phyloP scores from a whole-genome alignment of 2,113 vertebrate genomes.

The Hydrochoerus hydrochaeris region DNA sequence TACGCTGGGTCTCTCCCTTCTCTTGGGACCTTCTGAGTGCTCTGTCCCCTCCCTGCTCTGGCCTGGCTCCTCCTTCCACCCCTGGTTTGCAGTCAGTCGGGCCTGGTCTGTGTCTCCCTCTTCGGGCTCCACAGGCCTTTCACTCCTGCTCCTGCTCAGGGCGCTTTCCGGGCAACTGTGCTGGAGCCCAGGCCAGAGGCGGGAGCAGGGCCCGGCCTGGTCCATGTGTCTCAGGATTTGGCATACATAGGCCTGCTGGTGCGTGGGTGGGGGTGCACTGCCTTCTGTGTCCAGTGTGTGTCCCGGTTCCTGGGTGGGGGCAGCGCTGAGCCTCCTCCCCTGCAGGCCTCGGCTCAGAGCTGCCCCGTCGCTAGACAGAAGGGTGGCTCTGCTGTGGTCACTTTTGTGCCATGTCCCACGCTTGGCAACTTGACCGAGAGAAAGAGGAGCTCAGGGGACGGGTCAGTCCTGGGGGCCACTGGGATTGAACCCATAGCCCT shows the following conservation, averaged over 20 bases:
- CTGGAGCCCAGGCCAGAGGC: neutral
- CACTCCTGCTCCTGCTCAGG: neutral
- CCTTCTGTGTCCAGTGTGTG: neutral
- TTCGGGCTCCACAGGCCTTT: neutral
- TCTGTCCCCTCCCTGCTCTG: fast-evolving
- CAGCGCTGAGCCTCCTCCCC: neutral
- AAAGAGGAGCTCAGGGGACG: neutral
- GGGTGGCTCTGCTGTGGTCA: neutral
- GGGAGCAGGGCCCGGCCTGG: neutral
- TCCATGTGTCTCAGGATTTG: neutral
- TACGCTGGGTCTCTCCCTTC: fast-evolving
- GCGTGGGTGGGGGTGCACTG: no score
- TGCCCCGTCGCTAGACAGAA: neutral
- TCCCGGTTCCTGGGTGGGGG: neutral
- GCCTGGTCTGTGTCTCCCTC: no score
- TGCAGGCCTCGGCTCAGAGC: neutral
- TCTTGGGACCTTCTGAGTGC: fast-evolving
- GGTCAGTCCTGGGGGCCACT: neutral
- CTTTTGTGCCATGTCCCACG: neutral
- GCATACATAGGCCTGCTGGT: neutral
- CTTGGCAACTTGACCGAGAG: fast-evolving
- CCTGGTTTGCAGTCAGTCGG: neutral
- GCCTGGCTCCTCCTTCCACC: neutral
- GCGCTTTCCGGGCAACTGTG: neutral
- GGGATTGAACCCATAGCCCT: neutral